Percentiles rank a stretch among this genome's conserved stretches.
phyloP scores from a whole-genome alignment of 2,797 vertebrate species.

The Argyrosomus regius region DNA sequence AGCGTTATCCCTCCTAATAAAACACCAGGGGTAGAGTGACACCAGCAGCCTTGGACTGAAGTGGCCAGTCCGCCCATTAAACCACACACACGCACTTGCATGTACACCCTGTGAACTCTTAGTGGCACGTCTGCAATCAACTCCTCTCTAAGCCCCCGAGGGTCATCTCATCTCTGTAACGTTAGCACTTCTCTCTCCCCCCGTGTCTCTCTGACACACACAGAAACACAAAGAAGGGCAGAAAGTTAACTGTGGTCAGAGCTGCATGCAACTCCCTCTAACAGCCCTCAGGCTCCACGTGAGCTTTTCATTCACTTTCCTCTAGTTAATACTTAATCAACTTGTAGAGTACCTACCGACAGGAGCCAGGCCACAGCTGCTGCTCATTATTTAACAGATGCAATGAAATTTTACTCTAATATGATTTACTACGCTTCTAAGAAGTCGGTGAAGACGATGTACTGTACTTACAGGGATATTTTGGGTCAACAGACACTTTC shows the following conservation, averaged over 20 bases:
- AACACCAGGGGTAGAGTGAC: slow-evolving; percentile 25
- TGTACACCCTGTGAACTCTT: slow-evolving; percentile 37
- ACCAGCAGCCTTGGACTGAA: slow-evolving; percentile 32
- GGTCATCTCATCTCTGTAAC: slow-evolving; percentile 54
- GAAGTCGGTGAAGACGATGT: slow-evolving; percentile 4
- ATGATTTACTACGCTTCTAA: slow-evolving; percentile 11
- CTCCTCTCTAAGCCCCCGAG: slow-evolving; percentile 40
- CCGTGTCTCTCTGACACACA: background rate
- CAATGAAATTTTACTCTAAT: slow-evolving; percentile 23
- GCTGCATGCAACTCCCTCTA: slow-evolving; percentile 7
- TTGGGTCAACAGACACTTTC: slow-evolving; percentile 26
- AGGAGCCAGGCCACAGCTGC: slow-evolving; percentile 15
- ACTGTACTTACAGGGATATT: slow-evolving; percentile 17
- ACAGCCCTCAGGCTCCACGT: slow-evolving; percentile 3
- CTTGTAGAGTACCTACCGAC: slow-evolving; percentile 8
- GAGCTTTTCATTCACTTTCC: slow-evolving; percentile 33
- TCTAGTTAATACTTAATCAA: slow-evolving; percentile 32
- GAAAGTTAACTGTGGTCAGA: slow-evolving; percentile 1
- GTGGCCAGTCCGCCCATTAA: slow-evolving; percentile 37
- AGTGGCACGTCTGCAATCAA: slow-evolving; percentile 43
- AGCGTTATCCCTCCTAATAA: slow-evolving; percentile 9
- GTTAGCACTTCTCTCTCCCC: slow-evolving; percentile 20
- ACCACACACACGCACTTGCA: slow-evolving; percentile 5
- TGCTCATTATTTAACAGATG: slow-evolving; percentile 30
- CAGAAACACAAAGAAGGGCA: background rate